Base-by-base conservation (phyloP, 1,140 invertebrate species). In the Pissodes strobi region DNA sequence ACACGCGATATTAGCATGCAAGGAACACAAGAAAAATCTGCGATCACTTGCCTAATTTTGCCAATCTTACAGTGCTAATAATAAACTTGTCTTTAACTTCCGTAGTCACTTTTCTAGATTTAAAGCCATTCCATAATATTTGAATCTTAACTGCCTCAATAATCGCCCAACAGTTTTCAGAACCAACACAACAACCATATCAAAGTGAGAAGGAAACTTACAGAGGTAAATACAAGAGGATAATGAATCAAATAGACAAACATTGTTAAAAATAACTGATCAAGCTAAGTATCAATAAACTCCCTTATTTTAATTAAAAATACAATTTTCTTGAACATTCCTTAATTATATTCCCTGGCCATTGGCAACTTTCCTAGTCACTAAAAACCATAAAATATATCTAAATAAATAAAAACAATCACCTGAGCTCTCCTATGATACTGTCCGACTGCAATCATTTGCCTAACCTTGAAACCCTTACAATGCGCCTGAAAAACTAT, bases 401-500 rank as follows among this genome's bases (percentile, higher is more conserved):
- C n/a, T n/a, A n/a, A n/a, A n/a, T n/a, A n/a, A n/a, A n/a, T n/a
- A n/a, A n/a, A n/a, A n/a, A n/a, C n/a, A 43, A 43, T 63, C 48
- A 76, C 73, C 67, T 61, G 72, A 66, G 39, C 68, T 66, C 34
- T 72, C 45, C 64, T 68, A 48, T 72, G 62, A 15, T 68, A 56
- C 3, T 57, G 53, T 6, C 64, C 64, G 43, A 45, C 61, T 1
- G 70, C 72, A 58, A 81, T 83, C 70, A 75, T 79, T 69, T 82
- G 79, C 39, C 88, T 78, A 0, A 83, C 81, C 22, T 82, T 71
- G 68, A 83, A 85, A 0, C 90, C 90, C 57, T 87, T 78, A 8
- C 87, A 83, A 61, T 84, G 82, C 5, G 89, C 87, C 78, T 97
- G 94, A 71, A 97, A 87, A 0, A 74, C 74, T 6, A 91, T 76